phyloP scores from a whole-genome alignment of 2,113 vertebrate species.

The Petrocephalus zakoni region DNA sequence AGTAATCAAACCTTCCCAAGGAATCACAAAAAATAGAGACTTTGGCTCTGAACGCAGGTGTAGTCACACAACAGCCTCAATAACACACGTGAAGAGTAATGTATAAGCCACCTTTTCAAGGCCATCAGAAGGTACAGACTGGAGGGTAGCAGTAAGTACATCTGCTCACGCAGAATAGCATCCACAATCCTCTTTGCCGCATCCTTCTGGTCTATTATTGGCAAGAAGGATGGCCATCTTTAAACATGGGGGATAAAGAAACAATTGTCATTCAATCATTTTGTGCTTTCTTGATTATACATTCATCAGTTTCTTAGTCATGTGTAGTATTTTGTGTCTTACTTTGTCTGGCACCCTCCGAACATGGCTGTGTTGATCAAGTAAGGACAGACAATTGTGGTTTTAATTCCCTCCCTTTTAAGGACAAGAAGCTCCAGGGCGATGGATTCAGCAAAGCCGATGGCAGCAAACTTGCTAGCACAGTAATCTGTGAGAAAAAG shows the following conservation, averaged over 20 bases:
- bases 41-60: background rate
- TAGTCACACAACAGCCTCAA: background rate
- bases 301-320: background rate
- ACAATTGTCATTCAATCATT: background rate
- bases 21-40: background rate
- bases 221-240: constrained; percentile 56
- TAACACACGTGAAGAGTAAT: background rate
- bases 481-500: constrained; percentile 69
- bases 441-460: constrained; percentile 68
- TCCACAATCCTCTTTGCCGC: constrained; percentile 56
- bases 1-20: background rate
- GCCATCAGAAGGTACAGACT: fast-evolving
- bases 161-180: constrained; percentile 54
- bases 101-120: constrained; percentile 25
- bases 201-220: constrained; percentile 55
- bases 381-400: constrained; percentile 69
- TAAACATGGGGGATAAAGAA: constrained; percentile 15
- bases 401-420: constrained; percentile 61
- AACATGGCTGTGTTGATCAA: constrained; percentile 71
- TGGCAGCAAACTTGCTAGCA: constrained; percentile 70
- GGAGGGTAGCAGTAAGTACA: constrained; percentile 52
- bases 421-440: constrained; percentile 43
- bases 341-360: constrained; percentile 58
- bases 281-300: background rate
- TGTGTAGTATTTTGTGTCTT: constrained; percentile 37